Evolutionary conservation across 1,140 invertebrate species (phyloP), one percentile per base, ranked within the genome.

Genomic region (Drosophila orena): DNA sequence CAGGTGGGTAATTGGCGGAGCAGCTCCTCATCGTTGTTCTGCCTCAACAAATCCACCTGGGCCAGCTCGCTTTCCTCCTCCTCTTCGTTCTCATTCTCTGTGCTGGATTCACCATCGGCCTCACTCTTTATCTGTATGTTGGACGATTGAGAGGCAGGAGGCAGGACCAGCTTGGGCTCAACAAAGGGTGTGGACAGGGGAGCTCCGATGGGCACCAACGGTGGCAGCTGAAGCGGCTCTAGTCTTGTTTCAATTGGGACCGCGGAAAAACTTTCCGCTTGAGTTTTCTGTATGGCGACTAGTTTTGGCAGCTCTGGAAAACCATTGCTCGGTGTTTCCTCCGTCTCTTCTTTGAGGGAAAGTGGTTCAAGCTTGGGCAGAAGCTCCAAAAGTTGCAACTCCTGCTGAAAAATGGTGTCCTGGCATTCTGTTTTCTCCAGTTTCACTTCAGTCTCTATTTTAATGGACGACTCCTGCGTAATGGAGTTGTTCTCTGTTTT

Each of bases 1-100:
- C 91, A 92, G 59, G 70, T 74, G 56, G 92, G 89, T 62, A 91
- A 38, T 50, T 91, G 88, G 4, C 73, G 78, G 5, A 91, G 52
- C 2, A 91, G 57, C 44, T 90, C 64, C 14, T 76, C 62, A 22
- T 75, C 74, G 35, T 57, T 81, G 52, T 81, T 81, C n/a, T 64
- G 47, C 40, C 75, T 75, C 8, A 91, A 52, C 38, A 91, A 54
- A 78, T 91, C 90, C 61, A 91, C 73, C 77, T 91, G 91, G 12
- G 90, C 74, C 47, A 89, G 53, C 20, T 68, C 64, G 17, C 59
- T 70, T 15, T 77, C 80, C 8, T 64, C 58, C 11, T 76, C 70
- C 8, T 68, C 56, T 12, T 78, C 79, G 8, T 81, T 69, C 1
- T 83, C 79, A 3, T 62, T 40, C 14, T 88, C 84, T 4, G 79